phyloP scores from a whole-genome alignment of 2,113 vertebrate genomes.

The Myrmecophaga tridactyla region DNA sequence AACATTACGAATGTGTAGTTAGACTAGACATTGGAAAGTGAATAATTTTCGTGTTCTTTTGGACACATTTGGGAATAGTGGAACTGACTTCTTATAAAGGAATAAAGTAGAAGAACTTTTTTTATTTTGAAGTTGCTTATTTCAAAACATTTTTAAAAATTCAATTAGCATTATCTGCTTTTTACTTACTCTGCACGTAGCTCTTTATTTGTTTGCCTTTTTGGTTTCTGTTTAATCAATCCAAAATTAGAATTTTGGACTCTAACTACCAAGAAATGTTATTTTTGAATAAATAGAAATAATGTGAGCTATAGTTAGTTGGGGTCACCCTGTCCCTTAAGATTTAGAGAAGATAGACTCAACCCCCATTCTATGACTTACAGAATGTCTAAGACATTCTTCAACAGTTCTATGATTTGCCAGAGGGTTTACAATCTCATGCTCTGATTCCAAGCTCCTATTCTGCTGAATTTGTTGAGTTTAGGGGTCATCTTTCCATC shows the following conservation, averaged over 20 bases:
- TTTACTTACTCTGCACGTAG: background rate
- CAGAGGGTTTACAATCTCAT: background rate
- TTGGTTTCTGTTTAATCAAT: background rate
- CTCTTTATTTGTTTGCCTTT: background rate
- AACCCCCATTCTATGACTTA: background rate
- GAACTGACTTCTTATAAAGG: background rate
- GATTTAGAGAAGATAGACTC: background rate
- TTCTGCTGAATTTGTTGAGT: background rate
- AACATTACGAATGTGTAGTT: background rate
- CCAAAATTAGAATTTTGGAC: conserved; percentile 17
- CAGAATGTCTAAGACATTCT: background rate
- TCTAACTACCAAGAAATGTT: background rate
- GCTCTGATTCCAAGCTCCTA: background rate
- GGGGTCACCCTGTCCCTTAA: background rate
- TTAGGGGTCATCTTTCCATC: background rate
- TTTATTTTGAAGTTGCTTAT: conserved; percentile 29
- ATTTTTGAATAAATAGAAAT: background rate
- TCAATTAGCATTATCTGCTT: background rate
- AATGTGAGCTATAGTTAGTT: background rate
- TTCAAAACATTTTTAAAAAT: background rate
- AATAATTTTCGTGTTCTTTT: background rate
- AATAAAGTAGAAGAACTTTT: background rate
- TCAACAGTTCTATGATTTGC: background rate
- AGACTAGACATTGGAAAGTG: background rate
- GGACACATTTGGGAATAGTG: background rate